Conservation (phyloP, 2,888 invertebrate species). For the Drosophila limbata region DNA sequence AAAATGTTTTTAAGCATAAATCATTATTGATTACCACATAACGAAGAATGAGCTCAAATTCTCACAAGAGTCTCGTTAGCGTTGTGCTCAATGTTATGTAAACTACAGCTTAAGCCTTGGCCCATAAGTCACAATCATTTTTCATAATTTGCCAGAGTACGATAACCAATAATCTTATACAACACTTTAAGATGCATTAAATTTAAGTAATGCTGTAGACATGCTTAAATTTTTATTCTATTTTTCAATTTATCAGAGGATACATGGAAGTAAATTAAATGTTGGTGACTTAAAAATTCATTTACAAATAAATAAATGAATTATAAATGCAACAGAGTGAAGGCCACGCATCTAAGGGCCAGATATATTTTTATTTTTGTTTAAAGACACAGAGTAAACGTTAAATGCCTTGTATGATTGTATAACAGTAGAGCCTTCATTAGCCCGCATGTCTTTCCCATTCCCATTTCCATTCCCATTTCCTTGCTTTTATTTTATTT, state of each 20-base stretch:
- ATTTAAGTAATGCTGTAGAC: not conserved
- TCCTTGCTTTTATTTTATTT: not conserved
- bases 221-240: no score
- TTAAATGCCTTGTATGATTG: constrained; percentile 22
- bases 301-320: no score
- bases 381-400: constrained; percentile 9
- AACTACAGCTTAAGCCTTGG: constrained; percentile 10
- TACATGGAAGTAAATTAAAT: no score
- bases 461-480: not conserved
- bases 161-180: not conserved
- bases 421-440: constrained; percentile 40
- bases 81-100: constrained; percentile 24
- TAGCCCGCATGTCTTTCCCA: constrained; percentile 19
- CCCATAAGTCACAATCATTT: constrained; percentile 33
- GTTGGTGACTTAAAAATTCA: no score
- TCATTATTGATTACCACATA: constrained; percentile 50
- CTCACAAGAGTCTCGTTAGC: constrained; percentile 12
- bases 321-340: no score
- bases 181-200: not conserved
- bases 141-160: constrained; percentile 34
- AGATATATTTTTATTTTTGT: constrained; percentile 7
- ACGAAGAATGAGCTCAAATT: not conserved
- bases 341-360: not conserved
- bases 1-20: constrained; percentile 43
- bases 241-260: no score